Evolutionary conservation across 2,888 invertebrate species (phyloP).

Genomic region (Drosophila seclusa): DNA sequence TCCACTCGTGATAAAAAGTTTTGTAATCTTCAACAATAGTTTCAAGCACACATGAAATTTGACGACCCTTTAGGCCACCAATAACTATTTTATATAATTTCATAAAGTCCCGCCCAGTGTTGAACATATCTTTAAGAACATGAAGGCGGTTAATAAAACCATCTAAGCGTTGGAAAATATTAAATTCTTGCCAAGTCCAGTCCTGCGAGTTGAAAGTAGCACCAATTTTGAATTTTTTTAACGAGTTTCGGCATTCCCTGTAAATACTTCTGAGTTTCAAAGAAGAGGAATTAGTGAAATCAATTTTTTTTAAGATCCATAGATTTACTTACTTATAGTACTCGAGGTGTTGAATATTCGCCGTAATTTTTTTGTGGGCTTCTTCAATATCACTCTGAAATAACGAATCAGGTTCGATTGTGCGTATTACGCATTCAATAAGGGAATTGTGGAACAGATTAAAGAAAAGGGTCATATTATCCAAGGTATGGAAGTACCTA

Average conservation of each 20-base stretch:
- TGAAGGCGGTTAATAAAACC: conserved; percentile 88
- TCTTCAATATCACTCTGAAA: conserved; percentile 95
- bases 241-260: conserved; percentile 85
- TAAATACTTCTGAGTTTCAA: conserved; percentile 82
- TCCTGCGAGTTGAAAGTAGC: conserved; percentile 86
- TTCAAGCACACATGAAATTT: conserved; percentile 86
- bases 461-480: conserved; percentile 89
- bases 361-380: conserved; percentile 87
- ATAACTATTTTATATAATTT: conserved; percentile 95
- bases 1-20: conserved; percentile 77
- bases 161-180: conserved; percentile 89
- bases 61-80: conserved; percentile 89
- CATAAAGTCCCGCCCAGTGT: conserved; percentile 91
- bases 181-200: conserved; percentile 91
- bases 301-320: too few relatives aligned
- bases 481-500: conserved; percentile 89
- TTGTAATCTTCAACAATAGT: conserved; percentile 83
- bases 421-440: conserved; percentile 90
- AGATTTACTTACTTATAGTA: conserved; percentile 86
- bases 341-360: conserved; percentile 86
- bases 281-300: background rate
- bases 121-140: conserved; percentile 89
- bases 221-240: conserved; percentile 81
- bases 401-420: conserved; percentile 91
- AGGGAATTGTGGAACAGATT: conserved; percentile 92